A percentile compares a stretch with the other conserved stretches of the same genome.
phyloP scores from a whole-genome alignment of 2,113 vertebrate genomes.

The Girardinichthys multiradiatus region DNA sequence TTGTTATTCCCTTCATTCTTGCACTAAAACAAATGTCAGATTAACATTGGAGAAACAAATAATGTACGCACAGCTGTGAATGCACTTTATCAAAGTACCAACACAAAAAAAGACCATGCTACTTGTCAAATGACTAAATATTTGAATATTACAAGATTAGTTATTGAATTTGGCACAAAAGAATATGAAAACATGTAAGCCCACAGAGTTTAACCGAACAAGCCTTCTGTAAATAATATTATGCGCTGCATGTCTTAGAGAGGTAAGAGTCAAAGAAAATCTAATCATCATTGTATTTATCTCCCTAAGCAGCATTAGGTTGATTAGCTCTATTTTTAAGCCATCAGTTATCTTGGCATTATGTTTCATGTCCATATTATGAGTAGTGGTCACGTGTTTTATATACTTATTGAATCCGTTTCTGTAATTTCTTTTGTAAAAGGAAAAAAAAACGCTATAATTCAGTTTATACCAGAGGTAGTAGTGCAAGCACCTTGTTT shows the following conservation, averaged over 20 bases:
- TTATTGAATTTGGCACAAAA: constrained; percentile 1
- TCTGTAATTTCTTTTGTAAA: background rate
- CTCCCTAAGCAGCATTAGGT: constrained; percentile 39
- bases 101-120: constrained; percentile 6
- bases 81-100: constrained; percentile 28
- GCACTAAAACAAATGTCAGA: no score
- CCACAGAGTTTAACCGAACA: constrained; percentile 12
- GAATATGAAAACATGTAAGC: constrained; percentile 1
- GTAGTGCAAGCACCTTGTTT: no score
- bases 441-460: background rate
- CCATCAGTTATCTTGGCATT: constrained; percentile 39
- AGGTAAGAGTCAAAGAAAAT: constrained; percentile 12
- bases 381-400: constrained; percentile 12
- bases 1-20: no score
- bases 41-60: background rate
- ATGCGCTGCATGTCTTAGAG: constrained; percentile 4
- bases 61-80: background rate
- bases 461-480: no score
- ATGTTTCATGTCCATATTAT: constrained; percentile 51
- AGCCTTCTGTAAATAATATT: constrained; percentile 17
- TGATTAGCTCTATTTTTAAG: constrained; percentile 42
- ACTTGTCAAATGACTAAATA: constrained; percentile 22
- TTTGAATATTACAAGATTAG: constrained; percentile 15
- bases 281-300: constrained; percentile 59
- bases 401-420: background rate